A percentile compares a stretch with the other conserved stretches of the same genome.
Conservation (phyloP, 2,797 vertebrate species). For the Siniperca scherzeri region DNA sequence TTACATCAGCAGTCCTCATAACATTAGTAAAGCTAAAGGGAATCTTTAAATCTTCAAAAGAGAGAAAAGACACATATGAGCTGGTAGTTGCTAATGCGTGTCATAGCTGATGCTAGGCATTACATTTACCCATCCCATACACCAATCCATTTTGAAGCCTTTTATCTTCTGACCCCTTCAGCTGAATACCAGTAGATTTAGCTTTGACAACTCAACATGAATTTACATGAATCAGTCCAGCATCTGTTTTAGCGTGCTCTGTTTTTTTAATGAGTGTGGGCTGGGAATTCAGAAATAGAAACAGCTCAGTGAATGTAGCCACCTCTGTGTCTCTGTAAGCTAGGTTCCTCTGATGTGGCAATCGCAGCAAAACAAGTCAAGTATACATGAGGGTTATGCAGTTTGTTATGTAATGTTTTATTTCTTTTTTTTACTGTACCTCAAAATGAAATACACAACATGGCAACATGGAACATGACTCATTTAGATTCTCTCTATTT, state of each 20-base stretch:
- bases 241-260: slow-evolving; percentile 68
- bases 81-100: background rate
- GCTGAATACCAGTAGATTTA: slow-evolving; percentile 48
- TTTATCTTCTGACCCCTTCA: slow-evolving; percentile 50
- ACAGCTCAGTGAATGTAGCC: slow-evolving; percentile 56
- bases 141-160: slow-evolving; percentile 13
- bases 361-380: slow-evolving; percentile 53
- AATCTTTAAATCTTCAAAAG: slow-evolving; percentile 1
- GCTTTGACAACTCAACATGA: slow-evolving; percentile 58
- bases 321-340: slow-evolving; percentile 37
- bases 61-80: background rate
- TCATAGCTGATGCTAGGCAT: background rate
- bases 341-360: slow-evolving; percentile 53
- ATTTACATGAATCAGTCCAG: slow-evolving; percentile 74
- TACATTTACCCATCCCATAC: background rate
- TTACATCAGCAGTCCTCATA: background rate
- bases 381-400: slow-evolving; percentile 38
- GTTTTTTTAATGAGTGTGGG: slow-evolving; percentile 75
- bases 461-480: background rate
- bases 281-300: slow-evolving; percentile 74
- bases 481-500: background rate
- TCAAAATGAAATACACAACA: slow-evolving; percentile 13
- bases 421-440: background rate
- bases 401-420: slow-evolving; percentile 53
- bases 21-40: background rate